These are phyloP conservation scores for Penaeus japonicus DNA, from an alignment of 1,140 invertebrate species.

Conservation along the genomic window DNA sequence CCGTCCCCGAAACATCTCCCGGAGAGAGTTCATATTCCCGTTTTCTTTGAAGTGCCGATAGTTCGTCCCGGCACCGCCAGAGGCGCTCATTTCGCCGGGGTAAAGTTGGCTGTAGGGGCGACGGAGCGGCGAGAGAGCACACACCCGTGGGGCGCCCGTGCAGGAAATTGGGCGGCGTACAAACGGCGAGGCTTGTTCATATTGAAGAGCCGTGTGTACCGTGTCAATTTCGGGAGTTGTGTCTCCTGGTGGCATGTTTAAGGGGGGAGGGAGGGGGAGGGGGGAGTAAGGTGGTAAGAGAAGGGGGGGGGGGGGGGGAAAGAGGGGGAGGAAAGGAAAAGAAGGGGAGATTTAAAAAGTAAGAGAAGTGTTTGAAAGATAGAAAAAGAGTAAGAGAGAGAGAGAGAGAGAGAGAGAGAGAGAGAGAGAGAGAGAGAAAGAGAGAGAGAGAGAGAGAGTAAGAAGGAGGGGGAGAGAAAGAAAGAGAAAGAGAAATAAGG, in stretches of 20 bases:
- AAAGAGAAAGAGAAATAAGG: too few relatives aligned
- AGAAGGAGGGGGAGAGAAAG: too few relatives aligned
- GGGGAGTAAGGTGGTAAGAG: background rate
- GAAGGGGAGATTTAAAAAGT: too few relatives aligned
- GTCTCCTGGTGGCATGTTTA: background rate
- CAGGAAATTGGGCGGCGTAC: slow-evolving; percentile 41
- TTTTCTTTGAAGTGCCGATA: slow-evolving; percentile 52
- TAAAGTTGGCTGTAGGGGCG: slow-evolving; percentile 46
- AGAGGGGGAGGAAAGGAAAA: background rate
- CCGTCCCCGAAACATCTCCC: background rate
- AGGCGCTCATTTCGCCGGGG: slow-evolving; percentile 44
- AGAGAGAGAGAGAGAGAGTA: too few relatives aligned
- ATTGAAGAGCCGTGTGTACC: slow-evolving; percentile 44
- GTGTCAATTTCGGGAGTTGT: slow-evolving; percentile 40
- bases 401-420: too few relatives aligned
- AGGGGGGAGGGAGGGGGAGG: background rate
- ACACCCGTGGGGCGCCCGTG: slow-evolving; percentile 16
- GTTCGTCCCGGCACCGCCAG: slow-evolving; percentile 30
- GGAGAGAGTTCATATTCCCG: slow-evolving; percentile 26
- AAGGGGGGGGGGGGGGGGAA: background rate
- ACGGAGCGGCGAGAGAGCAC: slow-evolving; percentile 25
- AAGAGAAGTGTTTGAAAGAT: too few relatives aligned
- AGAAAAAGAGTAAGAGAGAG: too few relatives aligned
- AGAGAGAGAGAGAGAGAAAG: too few relatives aligned
- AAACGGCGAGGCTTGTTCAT: slow-evolving; percentile 38